Evolutionary conservation across 2,797 vertebrate species (phyloP).

Genomic region (Pogoniulus pusillus): DNA sequence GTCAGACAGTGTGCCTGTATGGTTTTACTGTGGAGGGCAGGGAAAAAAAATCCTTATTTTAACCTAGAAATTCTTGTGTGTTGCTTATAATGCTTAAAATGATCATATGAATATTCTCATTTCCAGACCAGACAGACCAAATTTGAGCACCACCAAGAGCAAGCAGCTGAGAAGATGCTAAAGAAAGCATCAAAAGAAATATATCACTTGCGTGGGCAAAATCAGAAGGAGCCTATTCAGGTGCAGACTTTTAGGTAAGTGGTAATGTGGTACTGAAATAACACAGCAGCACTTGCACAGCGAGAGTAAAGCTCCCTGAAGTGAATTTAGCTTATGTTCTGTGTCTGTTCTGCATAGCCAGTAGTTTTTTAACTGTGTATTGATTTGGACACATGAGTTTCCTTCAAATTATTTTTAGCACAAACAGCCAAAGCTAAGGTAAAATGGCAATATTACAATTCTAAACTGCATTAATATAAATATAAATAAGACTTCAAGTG

Average conservation of each 20-base stretch:
- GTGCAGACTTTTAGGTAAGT: constrained; percentile 95
- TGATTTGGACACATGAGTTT: not conserved
- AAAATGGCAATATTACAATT: not conserved
- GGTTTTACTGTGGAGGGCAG: not conserved
- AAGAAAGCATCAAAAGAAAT: constrained; percentile 97
- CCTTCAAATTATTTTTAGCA: not conserved
- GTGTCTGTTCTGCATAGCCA: not conserved
- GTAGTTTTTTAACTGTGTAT: not conserved
- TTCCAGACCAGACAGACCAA: constrained; percentile 91
- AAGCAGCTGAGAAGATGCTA: constrained; percentile 92
- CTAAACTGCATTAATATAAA: not conserved
- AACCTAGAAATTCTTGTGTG: not conserved
- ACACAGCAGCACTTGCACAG: not conserved
- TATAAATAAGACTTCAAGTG: not conserved
- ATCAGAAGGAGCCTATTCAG: constrained; percentile 92
- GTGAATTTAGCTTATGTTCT: not conserved
- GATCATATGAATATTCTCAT: too few species aligned
- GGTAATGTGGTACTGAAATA: not conserved
- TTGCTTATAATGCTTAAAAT: not conserved
- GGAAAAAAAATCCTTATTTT: not conserved
- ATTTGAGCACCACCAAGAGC: constrained; percentile 93
- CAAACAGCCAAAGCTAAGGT: not conserved
- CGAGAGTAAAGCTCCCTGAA: not conserved
- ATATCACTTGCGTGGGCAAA: constrained; percentile 93
- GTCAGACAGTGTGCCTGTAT: not conserved